Evolutionary conservation across 2,888 invertebrate genomes (phyloP).

Genomic region (Anticlea derivata): DNA sequence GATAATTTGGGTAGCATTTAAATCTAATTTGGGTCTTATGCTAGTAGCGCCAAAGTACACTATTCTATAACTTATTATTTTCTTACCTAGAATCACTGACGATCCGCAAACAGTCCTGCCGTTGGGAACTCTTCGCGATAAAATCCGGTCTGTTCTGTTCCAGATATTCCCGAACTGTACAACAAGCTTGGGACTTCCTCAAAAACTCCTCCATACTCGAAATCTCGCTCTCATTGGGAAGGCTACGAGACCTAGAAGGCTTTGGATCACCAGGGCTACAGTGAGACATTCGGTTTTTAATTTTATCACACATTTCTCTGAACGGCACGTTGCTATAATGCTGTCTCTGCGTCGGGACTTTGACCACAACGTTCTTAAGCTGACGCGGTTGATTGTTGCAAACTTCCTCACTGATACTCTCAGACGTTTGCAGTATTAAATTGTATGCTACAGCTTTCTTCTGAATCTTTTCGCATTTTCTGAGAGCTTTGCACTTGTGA

Average conservation of each 20-base stretch:
- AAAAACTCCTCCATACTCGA: slow-evolving; percentile 63
- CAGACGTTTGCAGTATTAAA: slow-evolving; percentile 74
- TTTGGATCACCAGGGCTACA: slow-evolving; percentile 44
- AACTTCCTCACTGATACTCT: slow-evolving; percentile 66
- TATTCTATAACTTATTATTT: not conserved
- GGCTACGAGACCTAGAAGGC: slow-evolving; percentile 53
- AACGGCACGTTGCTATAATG: slow-evolving; percentile 52
- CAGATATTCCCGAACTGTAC: slow-evolving; percentile 87
- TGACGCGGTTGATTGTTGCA: slow-evolving; percentile 45
- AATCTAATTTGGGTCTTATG: not conserved
- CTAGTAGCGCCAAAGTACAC: not conserved
- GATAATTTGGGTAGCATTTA: no score
- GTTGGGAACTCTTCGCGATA: slow-evolving; percentile 67
- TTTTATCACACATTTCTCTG: slow-evolving; percentile 57
- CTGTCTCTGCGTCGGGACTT: slow-evolving; percentile 64
- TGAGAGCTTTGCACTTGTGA: slow-evolving; percentile 63
- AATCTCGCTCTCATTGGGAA: slow-evolving; percentile 63
- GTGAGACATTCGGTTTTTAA: slow-evolving; percentile 46
- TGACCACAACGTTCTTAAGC: slow-evolving; percentile 68
- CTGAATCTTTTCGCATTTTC: slow-evolving; percentile 58
- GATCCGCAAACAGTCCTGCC: slow-evolving; percentile 67
- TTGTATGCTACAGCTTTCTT: slow-evolving; percentile 75
- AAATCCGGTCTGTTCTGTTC: slow-evolving; percentile 88
- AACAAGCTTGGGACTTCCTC: slow-evolving; percentile 50
- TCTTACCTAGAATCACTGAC: slow-evolving; percentile 69